These are phyloP conservation scores for Drosophila littoralis DNA, from an alignment of 1,140 invertebrate species.

Conservation along the genomic window DNA sequence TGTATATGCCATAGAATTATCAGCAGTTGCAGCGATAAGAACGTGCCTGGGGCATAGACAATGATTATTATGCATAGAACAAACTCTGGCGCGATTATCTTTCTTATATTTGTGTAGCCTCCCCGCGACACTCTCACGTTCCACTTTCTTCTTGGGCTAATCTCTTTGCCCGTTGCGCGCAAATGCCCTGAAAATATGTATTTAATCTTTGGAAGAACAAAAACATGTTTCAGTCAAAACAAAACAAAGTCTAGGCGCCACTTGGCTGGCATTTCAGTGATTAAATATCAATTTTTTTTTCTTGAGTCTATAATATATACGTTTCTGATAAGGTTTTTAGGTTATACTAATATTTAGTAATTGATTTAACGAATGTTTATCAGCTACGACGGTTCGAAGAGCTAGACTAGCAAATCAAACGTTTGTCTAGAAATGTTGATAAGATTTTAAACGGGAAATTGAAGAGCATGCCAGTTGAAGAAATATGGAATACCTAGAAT, in stretches of 20 bases:
- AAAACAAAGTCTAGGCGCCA: conserved; percentile 40
- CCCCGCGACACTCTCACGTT: conserved; percentile 27
- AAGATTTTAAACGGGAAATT: not conserved
- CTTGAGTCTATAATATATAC: no score
- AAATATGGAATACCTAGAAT: not conserved
- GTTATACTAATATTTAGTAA: conserved; percentile 39
- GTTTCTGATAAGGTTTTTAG: conserved; percentile 42
- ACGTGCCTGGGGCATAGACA: conserved; percentile 1
- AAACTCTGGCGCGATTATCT: conserved; percentile 6
- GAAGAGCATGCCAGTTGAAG: not conserved
- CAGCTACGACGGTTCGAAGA: not conserved
- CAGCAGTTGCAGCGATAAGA: conserved; percentile 27
- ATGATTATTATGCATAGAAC: conserved; percentile 3
- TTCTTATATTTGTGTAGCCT: conserved; percentile 3
- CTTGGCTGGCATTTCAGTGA: conserved; percentile 8
- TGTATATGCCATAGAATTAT: not conserved
- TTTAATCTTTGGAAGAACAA: conserved; percentile 12
- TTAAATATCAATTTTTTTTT: conserved; percentile 16
- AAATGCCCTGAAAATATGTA: conserved; percentile 1
- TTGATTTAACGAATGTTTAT: conserved; percentile 21
- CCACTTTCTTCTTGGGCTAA: conserved; percentile 38
- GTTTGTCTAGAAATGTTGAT: not conserved
- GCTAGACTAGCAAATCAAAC: not conserved
- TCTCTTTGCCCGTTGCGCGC: conserved; percentile 25
- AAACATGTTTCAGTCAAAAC: conserved; percentile 18